A percentile compares a stretch with the other conserved stretches of the same genome.
Conservation (phyloP, 2,113 vertebrate species). For the Eidolon helvum region DNA sequence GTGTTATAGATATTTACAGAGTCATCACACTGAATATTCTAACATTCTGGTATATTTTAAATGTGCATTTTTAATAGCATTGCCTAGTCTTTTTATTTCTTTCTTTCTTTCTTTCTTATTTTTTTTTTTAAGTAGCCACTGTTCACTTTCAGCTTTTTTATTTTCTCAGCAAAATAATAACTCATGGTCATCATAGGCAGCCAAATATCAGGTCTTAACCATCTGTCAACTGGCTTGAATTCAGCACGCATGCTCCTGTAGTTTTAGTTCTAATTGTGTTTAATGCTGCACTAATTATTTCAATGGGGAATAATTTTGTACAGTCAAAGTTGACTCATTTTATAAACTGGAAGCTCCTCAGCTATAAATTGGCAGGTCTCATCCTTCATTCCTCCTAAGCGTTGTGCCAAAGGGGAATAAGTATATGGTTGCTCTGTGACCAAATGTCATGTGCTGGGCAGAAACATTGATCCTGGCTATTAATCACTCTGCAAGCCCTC, state of each 20-base stretch:
- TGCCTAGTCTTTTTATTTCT: constrained; percentile 58
- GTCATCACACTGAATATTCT: constrained; percentile 41
- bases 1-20: not conserved
- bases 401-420: constrained; percentile 93
- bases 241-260: constrained; percentile 88
- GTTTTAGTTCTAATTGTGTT: constrained; percentile 93
- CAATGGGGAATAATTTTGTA: constrained; percentile 94
- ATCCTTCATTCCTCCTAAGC: constrained; percentile 93
- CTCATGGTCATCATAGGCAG: constrained; percentile 83
- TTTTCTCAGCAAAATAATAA: constrained; percentile 88
- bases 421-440: constrained; percentile 99
- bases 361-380: constrained; percentile 93
- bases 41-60: constrained; percentile 51
- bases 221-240: constrained; percentile 91
- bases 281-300: constrained; percentile 95
- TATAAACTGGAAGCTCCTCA: constrained; percentile 92
- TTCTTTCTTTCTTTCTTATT: too few relatives aligned
- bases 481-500: constrained; percentile 98
- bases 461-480: constrained; percentile 98
- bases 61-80: constrained; percentile 65
- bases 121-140: constrained; percentile 66
- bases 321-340: constrained; percentile 94
- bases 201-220: constrained; percentile 89
- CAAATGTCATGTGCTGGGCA: constrained; percentile 97
- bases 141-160: constrained; percentile 76